Percentiles rank a stretch among this genome's conserved stretches.
Conservation (phyloP, 2,888 invertebrate genomes). For the Clivina fossor region DNA sequence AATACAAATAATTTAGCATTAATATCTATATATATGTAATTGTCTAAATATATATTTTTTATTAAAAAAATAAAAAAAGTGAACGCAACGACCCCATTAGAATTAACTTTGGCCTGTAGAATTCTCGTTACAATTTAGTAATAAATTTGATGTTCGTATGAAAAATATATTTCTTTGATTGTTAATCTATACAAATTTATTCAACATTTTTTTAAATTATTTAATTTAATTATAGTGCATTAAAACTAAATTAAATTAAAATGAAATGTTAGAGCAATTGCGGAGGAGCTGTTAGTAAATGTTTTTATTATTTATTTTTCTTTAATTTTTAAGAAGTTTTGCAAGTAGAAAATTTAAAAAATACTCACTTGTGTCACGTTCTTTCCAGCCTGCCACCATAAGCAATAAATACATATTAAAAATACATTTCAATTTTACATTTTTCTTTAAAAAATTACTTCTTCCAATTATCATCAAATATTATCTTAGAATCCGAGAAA, state of each 20-base stretch:
- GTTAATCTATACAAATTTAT: too few species aligned
- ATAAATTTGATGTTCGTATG: too few species aligned
- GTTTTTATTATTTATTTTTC: not conserved
- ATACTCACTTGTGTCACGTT: slow-evolving; percentile 75
- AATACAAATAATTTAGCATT: too few species aligned
- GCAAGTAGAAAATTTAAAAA: slow-evolving; percentile 35
- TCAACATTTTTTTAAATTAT: not conserved
- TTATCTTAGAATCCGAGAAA: not conserved
- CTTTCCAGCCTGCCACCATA: slow-evolving; percentile 69
- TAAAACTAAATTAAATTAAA: slow-evolving; percentile 1
- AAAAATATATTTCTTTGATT: too few species aligned
- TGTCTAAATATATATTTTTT: too few species aligned
- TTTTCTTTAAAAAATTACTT: not conserved
- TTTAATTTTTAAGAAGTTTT: not conserved
- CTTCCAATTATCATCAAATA: not conserved
- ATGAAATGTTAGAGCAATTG: slow-evolving; percentile 21
- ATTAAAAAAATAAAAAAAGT: too few species aligned
- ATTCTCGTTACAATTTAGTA: too few species aligned
- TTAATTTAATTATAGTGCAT: not conserved
- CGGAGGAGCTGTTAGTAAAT: slow-evolving; percentile 17
- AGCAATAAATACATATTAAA: slow-evolving; percentile 2
- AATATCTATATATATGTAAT: too few species aligned
- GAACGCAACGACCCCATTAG: too few species aligned
- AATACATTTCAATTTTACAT: not conserved
- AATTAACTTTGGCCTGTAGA: too few species aligned